These are phyloP conservation scores for Drosophila littoralis DNA, from an alignment of 1,140 invertebrate genomes.

Conservation along the genomic window DNA sequence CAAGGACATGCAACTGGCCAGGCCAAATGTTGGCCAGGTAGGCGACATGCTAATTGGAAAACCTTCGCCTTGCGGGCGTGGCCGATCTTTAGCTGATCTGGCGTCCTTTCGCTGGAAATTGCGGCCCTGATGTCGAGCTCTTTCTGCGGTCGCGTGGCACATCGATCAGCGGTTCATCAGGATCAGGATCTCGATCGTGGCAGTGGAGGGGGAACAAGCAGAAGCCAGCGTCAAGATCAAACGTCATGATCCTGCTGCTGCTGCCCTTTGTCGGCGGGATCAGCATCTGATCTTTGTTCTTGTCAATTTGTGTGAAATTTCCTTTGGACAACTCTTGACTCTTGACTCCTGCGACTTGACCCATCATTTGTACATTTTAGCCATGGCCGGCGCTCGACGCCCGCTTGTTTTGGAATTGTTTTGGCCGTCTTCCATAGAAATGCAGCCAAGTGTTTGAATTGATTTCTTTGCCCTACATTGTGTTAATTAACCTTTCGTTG, in stretches of 20 bases:
- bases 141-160: slow-evolving; percentile 73
- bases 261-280: slow-evolving; percentile 56
- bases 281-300: slow-evolving; percentile 41
- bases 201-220: neutral
- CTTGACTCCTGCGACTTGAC: slow-evolving; percentile 11
- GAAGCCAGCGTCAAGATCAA: slow-evolving; percentile 62
- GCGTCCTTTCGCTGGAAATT: slow-evolving; percentile 58
- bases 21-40: slow-evolving; percentile 54
- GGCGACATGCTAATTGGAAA: slow-evolving; percentile 71
- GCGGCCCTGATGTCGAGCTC: slow-evolving; percentile 55
- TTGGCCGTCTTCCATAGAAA: slow-evolving; percentile 67
- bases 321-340: slow-evolving; percentile 27
- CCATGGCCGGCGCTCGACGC: slow-evolving; percentile 62
- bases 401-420: slow-evolving; percentile 67
- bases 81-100: slow-evolving; percentile 66
- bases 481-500: slow-evolving; percentile 77
- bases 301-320: slow-evolving; percentile 68
- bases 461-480: slow-evolving; percentile 58
- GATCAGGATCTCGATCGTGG: slow-evolving; percentile 15
- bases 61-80: slow-evolving; percentile 37
- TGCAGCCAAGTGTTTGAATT: slow-evolving; percentile 68
- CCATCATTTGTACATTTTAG: slow-evolving; percentile 78
- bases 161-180: slow-evolving; percentile 67
- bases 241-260: slow-evolving; percentile 49
- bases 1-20: slow-evolving; percentile 34